These are phyloP conservation scores for Lota lota DNA, from an alignment of 2,113 vertebrate species.

Conservation along the genomic window DNA sequence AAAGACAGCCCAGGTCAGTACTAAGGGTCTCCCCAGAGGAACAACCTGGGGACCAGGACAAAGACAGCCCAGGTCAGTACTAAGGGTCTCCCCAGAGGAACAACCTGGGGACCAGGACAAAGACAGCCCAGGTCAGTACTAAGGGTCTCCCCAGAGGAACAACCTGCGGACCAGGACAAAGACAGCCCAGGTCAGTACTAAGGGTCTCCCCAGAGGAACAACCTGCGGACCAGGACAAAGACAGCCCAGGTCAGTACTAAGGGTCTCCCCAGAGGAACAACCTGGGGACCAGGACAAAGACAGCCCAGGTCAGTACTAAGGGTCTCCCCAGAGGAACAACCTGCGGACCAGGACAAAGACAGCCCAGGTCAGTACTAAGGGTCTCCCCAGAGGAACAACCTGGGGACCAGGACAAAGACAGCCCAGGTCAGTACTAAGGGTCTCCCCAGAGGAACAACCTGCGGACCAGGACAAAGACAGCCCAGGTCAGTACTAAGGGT, in stretches of 20 bases:
- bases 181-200: background rate
- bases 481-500: background rate
- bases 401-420: conserved; percentile 6
- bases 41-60: conserved; percentile 13
- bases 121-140: background rate
- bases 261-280: conserved; percentile 3
- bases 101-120: conserved; percentile 13
- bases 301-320: background rate
- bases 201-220: too few relatives aligned
- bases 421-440: background rate
- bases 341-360: conserved; percentile 8
- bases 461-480: conserved; percentile 10
- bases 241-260: background rate
- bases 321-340: background rate
- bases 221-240: conserved; percentile 9
- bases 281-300: conserved; percentile 7
- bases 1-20: background rate
- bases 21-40: background rate
- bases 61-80: background rate
- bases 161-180: conserved; percentile 9
- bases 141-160: too few relatives aligned
- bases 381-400: conserved; percentile 5
- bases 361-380: background rate
- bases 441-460: background rate
- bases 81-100: background rate